Percentiles rank a stretch among this genome's conserved stretches.
phyloP scores from a whole-genome alignment of 1,140 invertebrate species.

The Dolichoris vasculosae region DNA sequence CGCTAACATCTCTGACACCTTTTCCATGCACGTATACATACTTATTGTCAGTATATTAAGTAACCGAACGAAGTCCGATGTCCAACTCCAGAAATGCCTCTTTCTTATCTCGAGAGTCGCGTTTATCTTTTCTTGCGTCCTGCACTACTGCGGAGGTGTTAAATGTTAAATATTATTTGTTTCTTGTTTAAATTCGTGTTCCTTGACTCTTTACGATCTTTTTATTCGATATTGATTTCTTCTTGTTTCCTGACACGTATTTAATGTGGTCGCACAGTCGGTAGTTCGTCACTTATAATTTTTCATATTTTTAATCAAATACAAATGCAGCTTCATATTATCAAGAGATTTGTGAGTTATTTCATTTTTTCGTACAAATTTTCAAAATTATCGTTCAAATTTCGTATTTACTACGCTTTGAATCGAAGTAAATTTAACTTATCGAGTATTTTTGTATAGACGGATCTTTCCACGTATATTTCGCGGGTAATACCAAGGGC shows the following conservation, averaged over 20 bases:
- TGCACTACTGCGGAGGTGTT: neutral
- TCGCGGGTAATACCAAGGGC: too few relatives aligned
- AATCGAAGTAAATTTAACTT: too few relatives aligned
- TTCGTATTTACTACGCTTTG: too few relatives aligned
- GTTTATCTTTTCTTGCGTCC: neutral
- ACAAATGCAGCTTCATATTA: neutral
- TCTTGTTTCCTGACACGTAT: neutral
- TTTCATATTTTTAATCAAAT: neutral
- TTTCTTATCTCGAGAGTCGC: neutral
- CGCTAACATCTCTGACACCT: constrained; percentile 21
- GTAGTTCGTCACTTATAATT: neutral
- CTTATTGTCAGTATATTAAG: constrained; percentile 31
- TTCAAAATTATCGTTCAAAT: too few relatives aligned
- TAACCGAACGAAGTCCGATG: constrained; percentile 12
- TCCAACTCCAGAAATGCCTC: neutral
- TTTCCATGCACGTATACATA: constrained; percentile 1
- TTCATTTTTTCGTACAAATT: too few relatives aligned
- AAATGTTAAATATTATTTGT: constrained; percentile 19
- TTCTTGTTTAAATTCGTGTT: neutral
- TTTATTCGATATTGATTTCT: neutral
- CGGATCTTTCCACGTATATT: too few relatives aligned
- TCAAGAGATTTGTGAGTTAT: too few relatives aligned
- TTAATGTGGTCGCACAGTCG: neutral
- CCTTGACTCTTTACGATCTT: constrained; percentile 16
- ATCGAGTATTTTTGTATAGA: too few relatives aligned